phyloP scores from a whole-genome alignment of 2,797 vertebrate species.

The Podarcis siculus region DNA sequence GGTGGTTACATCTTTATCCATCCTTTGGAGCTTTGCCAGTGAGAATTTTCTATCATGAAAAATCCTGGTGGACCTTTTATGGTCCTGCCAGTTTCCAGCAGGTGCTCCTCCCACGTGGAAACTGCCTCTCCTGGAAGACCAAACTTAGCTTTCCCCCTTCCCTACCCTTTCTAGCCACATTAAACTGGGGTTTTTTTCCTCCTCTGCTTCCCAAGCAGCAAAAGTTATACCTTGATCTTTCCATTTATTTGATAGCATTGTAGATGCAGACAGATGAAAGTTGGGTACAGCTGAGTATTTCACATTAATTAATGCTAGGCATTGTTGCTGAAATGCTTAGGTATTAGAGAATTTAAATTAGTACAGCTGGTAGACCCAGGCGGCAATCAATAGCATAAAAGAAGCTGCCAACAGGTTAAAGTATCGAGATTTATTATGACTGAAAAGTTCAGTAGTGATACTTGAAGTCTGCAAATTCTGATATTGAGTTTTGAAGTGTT shows the following conservation, averaged over 20 bases:
- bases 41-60: too few relatives aligned
- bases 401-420: conserved; percentile 15
- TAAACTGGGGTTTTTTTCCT: not conserved
- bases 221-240: accelerated
- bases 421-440: conserved; percentile 10
- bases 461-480: not conserved
- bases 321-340: conserved; percentile 7
- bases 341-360: conserved; percentile 16
- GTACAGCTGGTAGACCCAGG: conserved; percentile 25
- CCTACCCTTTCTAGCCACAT: not conserved
- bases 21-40: too few relatives aligned
- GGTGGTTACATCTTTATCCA: too few relatives aligned
- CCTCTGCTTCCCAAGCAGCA: not conserved
- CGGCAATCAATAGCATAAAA: not conserved
- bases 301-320: not conserved
- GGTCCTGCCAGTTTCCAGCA: too few relatives aligned
- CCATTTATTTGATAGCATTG: not conserved
- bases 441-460: conserved; percentile 2
- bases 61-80: too few relatives aligned
- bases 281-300: not conserved
- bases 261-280: not conserved
- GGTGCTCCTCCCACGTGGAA: too few relatives aligned
- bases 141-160: not conserved
- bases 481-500: conserved; percentile 24
- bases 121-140: not conserved